phyloP scores from a whole-genome alignment of 2,113 vertebrate species.

The Lipotes vexillifer region DNA sequence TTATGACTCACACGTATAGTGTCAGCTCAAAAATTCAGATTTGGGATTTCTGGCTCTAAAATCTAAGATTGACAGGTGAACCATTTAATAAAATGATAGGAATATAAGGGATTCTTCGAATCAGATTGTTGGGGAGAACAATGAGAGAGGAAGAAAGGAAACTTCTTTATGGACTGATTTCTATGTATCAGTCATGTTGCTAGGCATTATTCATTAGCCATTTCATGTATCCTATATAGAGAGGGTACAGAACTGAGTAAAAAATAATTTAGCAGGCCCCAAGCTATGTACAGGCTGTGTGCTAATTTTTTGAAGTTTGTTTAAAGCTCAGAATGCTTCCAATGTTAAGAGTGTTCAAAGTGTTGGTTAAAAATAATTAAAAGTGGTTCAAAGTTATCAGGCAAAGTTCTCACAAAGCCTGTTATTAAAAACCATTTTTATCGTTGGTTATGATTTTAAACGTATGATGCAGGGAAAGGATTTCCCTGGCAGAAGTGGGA shows the following conservation, averaged over 20 bases:
- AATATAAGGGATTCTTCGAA: background rate
- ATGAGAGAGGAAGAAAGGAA: background rate
- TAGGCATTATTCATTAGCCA: background rate
- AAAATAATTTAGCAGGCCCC: background rate
- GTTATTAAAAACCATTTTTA: background rate
- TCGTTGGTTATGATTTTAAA: background rate
- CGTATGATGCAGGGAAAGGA: background rate
- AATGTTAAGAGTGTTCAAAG: background rate
- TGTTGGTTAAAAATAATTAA: background rate
- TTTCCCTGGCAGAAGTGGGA: background rate
- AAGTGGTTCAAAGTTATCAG: background rate
- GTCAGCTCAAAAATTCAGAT: background rate
- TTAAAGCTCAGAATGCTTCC: background rate
- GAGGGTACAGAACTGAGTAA: background rate
- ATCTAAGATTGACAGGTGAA: background rate
- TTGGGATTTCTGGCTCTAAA: background rate
- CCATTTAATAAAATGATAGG: background rate
- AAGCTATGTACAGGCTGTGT: background rate
- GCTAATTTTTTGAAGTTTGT: background rate
- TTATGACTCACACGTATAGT: background rate
- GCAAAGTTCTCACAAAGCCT: background rate
- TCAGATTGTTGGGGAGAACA: background rate
- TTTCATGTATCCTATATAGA: background rate
- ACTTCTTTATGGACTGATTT: background rate
- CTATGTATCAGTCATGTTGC: background rate